A percentile compares a stretch with the other conserved stretches of the same genome.
These are phyloP conservation scores for Cryptus armator DNA, from an alignment of 2,888 invertebrate genomes.

Conservation along the genomic window DNA sequence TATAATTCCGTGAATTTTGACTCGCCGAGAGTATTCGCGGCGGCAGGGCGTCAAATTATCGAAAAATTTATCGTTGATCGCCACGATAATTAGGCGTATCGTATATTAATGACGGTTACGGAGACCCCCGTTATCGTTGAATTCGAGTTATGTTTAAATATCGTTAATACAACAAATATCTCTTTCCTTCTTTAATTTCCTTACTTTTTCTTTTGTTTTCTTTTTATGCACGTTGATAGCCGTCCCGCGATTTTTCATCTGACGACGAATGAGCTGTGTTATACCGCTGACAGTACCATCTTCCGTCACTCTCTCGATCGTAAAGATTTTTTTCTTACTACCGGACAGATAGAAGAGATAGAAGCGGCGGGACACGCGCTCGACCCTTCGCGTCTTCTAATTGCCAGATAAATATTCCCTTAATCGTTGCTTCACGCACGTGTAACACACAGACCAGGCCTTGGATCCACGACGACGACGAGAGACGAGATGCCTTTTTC, in stretches of 20 bases:
- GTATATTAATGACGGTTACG: conserved; percentile 47
- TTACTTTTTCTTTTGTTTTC: neutral
- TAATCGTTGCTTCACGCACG: conserved; percentile 73
- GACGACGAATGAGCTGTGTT: conserved; percentile 1
- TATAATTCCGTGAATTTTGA: conserved; percentile 18
- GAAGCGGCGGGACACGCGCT: conserved; percentile 68
- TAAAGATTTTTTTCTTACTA: conserved; percentile 66
- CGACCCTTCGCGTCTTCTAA: conserved; percentile 68
- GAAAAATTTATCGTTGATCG: conserved; percentile 50
- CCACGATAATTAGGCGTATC: conserved; percentile 59
- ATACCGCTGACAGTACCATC: neutral
- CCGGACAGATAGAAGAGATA: conserved; percentile 65
- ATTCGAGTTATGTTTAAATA: conserved; percentile 27
- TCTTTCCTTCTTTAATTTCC: neutral
- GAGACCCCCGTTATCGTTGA: conserved; percentile 50
- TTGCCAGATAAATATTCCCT: conserved; percentile 74
- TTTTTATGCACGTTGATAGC: conserved; percentile 25
- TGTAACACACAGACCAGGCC: conserved; percentile 41
- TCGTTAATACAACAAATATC: conserved; percentile 9
- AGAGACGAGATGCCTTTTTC: conserved; percentile 43
- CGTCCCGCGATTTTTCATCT: conserved; percentile 29
- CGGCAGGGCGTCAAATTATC: conserved; percentile 49
- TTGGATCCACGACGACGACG: conserved; percentile 67
- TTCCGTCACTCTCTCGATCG: conserved; percentile 44
- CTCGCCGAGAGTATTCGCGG: neutral